Evolutionary conservation across 2,113 vertebrate species (phyloP).

Genomic region (Origma solitaria): DNA sequence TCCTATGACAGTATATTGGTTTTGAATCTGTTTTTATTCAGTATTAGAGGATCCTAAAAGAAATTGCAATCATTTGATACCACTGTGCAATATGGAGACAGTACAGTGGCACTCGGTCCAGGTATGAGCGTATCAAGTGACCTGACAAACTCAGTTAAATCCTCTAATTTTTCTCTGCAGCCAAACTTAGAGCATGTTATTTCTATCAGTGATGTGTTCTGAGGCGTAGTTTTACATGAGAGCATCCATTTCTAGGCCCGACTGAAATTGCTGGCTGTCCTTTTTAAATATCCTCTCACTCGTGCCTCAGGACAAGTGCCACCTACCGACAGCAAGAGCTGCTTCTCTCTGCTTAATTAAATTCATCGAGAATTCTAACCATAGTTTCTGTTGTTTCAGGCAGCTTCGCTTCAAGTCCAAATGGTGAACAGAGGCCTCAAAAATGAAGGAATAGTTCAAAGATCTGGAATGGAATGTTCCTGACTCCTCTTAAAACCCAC

Average conservation of each 20-base stretch:
- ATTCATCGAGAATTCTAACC: not conserved
- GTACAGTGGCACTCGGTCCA: not conserved
- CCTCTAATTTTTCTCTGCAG: not conserved
- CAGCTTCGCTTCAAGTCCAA: not conserved
- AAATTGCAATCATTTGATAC: not conserved
- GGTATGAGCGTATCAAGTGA: accelerated
- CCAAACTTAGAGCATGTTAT: not conserved
- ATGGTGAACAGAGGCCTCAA: not conserved
- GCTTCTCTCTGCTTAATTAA: not conserved
- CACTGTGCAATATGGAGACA: not conserved
- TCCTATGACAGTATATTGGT: not conserved
- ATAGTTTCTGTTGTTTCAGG: not conserved
- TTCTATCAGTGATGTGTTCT: not conserved
- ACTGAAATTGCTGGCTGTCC: not conserved
- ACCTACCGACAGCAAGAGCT: not conserved
- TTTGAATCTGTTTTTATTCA: not conserved
- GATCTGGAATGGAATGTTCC: not conserved
- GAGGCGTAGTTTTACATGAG: not conserved
- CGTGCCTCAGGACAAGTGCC: not conserved
- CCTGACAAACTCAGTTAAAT: not conserved
- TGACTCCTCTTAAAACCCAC: not conserved
- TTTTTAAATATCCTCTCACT: not conserved
- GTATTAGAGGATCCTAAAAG: not conserved
- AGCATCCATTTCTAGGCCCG: not conserved
- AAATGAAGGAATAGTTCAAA: not conserved